phyloP scores from a whole-genome alignment of 2,113 vertebrate genomes.

The Leucopternis melanops region DNA sequence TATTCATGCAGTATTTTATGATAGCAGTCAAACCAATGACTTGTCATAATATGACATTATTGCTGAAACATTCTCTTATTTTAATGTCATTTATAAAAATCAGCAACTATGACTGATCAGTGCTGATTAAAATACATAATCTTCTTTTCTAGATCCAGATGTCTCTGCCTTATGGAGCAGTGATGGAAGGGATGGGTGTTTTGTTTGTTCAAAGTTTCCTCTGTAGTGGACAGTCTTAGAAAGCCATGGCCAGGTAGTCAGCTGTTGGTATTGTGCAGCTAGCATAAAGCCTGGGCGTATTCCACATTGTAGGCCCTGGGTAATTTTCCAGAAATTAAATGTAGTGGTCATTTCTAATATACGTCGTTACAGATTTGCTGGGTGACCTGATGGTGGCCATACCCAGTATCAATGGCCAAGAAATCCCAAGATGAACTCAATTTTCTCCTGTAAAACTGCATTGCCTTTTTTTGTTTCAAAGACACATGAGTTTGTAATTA shows the following conservation, averaged over 20 bases:
- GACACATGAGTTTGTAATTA: accelerated
- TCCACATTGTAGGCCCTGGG: not conserved
- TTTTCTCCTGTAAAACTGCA: accelerated
- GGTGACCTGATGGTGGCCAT: not conserved
- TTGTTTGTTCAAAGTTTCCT: not conserved
- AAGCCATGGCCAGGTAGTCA: not conserved
- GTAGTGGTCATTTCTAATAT: accelerated
- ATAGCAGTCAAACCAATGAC: not conserved
- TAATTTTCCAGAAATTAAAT: accelerated
- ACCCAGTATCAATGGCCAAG: accelerated
- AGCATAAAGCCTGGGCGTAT: accelerated
- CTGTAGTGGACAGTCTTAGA: not conserved
- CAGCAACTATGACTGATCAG: not conserved
- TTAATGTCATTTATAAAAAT: slow-evolving; percentile 42
- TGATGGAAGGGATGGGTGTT: not conserved
- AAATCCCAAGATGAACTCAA: not conserved
- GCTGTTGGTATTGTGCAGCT: not conserved
- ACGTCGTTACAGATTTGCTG: accelerated
- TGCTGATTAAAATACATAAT: not conserved
- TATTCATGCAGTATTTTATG: slow-evolving; percentile 10
- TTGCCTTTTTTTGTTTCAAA: too few relatives aligned
- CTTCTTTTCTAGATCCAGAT: not conserved
- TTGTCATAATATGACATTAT: slow-evolving; percentile 23
- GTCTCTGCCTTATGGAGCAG: not conserved
- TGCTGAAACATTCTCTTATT: slow-evolving; percentile 17